A percentile compares a stretch with the other conserved stretches of the same genome.
Conservation (phyloP, 1,140 invertebrate genomes). For the Macrobrachium nipponense region DNA sequence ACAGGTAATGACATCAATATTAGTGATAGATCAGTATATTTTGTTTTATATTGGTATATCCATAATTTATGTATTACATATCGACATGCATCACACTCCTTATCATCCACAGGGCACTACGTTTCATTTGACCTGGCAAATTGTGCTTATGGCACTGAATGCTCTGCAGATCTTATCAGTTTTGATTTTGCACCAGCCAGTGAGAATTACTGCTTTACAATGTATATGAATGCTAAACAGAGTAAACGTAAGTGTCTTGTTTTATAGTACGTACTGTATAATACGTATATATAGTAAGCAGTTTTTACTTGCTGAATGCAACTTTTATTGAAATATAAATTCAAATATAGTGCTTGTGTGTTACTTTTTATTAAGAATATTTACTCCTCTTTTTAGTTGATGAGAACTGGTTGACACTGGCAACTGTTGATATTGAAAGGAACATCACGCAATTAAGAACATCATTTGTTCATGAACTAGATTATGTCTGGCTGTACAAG, state of each 20-base stretch:
- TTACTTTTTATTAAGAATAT: neutral
- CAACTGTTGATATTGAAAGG: conserved; percentile 35
- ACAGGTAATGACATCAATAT: neutral
- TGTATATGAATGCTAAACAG: conserved; percentile 15
- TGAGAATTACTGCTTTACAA: conserved; percentile 14
- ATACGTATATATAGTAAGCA: neutral
- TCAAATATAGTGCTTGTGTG: neutral
- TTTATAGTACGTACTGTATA: too few relatives aligned
- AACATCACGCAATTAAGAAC: neutral
- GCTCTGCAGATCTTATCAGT: conserved; percentile 26
- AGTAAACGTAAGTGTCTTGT: conserved; percentile 15
- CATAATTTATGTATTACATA: too few relatives aligned
- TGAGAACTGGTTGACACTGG: conserved; percentile 11
- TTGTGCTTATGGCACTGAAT: conserved; percentile 12
- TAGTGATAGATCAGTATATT: neutral
- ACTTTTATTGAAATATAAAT: neutral
- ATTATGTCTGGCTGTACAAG: conserved; percentile 19
- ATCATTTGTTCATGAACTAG: neutral
- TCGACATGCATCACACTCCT: neutral
- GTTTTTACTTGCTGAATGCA: neutral
- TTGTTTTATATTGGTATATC: neutral
- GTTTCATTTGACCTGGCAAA: conserved; percentile 26
- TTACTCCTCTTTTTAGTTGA: conserved; percentile 9
- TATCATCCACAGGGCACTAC: conserved; percentile 22
- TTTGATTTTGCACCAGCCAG: conserved; percentile 11